phyloP scores from a whole-genome alignment of 2,888 invertebrate species.

The Thysanoteuthis rhombus region DNA sequence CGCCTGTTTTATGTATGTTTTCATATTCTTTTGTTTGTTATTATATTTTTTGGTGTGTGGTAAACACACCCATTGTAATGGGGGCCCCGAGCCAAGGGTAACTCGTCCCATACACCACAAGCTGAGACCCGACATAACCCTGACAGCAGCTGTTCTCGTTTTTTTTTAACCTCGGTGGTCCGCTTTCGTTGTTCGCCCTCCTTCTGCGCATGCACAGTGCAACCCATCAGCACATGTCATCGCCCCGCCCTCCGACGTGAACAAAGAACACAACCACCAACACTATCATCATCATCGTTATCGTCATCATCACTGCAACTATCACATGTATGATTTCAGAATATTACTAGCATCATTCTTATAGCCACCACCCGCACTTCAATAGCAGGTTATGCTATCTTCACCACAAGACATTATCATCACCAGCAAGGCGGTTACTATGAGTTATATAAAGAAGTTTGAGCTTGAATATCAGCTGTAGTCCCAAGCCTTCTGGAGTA shows the following conservation, averaged over 20 bases:
- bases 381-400: not conserved
- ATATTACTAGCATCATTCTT: not conserved
- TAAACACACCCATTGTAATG: not conserved
- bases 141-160: slow-evolving; percentile 12
- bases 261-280: not conserved
- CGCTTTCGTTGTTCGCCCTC: not conserved
- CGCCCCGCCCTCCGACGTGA: slow-evolving; percentile 12
- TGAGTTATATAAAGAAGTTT: not conserved
- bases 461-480: not conserved
- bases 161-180: not conserved
- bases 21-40: not conserved
- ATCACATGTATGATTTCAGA: not conserved
- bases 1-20: not conserved
- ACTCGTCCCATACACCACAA: slow-evolving; percentile 12
- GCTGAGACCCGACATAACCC: slow-evolving; percentile 12
- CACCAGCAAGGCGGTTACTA: not conserved
- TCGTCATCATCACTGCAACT: not conserved
- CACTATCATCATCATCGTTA: not conserved
- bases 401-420: not conserved
- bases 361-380: not conserved
- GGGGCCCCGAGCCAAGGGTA: slow-evolving; percentile 12
- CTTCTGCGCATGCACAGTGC: not conserved
- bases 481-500: not conserved
- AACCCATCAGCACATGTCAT: not conserved
- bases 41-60: slow-evolving; percentile 12